Evolutionary conservation across 1,140 invertebrate species (phyloP).

Genomic region (Trichogramma pretiosum): DNA sequence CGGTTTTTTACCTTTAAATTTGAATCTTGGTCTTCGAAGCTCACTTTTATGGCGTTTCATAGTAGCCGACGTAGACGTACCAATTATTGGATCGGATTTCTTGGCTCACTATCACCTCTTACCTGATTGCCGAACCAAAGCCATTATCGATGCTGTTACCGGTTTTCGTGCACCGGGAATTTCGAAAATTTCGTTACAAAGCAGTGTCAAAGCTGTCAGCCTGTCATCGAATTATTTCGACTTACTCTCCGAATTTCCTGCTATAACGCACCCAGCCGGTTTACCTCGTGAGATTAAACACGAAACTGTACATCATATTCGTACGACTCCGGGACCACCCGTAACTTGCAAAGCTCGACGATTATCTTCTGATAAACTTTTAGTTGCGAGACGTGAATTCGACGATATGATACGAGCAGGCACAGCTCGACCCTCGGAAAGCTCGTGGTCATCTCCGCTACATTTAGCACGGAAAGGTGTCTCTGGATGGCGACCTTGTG

Average conservation of each 20-base stretch:
- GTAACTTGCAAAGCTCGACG: not conserved
- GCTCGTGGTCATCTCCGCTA: not conserved
- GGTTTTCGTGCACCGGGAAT: not conserved
- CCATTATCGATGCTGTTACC: constrained; percentile 25
- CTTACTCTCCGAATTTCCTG: constrained; percentile 20
- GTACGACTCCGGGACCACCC: not conserved
- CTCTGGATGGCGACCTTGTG: not conserved
- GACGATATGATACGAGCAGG: not conserved
- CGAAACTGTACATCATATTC: not conserved
- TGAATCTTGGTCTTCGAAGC: constrained; percentile 20
- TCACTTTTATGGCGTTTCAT: constrained; percentile 18
- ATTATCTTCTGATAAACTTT: not conserved
- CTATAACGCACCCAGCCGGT: constrained; percentile 25
- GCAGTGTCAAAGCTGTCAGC: not conserved
- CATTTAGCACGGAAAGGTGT: not conserved
- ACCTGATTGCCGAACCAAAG: constrained; percentile 23
- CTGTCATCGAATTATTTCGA: constrained; percentile 12
- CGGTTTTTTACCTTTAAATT: constrained; percentile 13
- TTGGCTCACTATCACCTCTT: constrained; percentile 26
- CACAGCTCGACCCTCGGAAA: not conserved
- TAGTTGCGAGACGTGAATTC: not conserved
- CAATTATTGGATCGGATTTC: constrained; percentile 21
- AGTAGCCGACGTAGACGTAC: constrained; percentile 11
- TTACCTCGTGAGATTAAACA: not conserved
- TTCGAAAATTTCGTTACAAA: not conserved